Evolutionary conservation across 1,140 invertebrate species (phyloP), one percentile per base, ranked within the genome.

Genomic region (Dreissena polymorpha): DNA sequence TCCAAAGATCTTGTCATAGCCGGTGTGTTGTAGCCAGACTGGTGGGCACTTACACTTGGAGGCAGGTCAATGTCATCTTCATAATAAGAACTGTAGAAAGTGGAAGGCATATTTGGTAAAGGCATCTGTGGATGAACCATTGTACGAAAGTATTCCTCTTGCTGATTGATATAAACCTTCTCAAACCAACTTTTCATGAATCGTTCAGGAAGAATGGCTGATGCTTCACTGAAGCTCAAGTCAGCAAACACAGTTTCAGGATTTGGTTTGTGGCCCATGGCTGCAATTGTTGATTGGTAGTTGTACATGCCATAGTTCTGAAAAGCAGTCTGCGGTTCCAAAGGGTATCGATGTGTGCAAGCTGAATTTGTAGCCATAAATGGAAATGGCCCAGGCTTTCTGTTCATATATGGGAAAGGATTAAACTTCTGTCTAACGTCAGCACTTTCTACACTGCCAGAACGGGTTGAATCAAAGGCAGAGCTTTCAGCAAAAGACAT

Each of bases 161-260:
- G 74, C n/a, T 89, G 86, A 23, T 87, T 80, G 53, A 83, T 75
- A 3, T 85, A 53, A 18, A 91, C 76, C 81, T 92, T 92, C 13
- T 86, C 80, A 51, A 86, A 88, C 91, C 90, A 92, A 72, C 90
- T 90, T 25, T 81, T 81, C 0, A 88, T 71, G 85, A 92, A 92
- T 18, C 91, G 70, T 63, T 91, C 90, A 18, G 91, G 91, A 13
- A 92, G 81, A 84, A 90, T 90, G 25, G 85, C 86, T 0, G 88
- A 83, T 2, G 84, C 82, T 25, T 84, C 88, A 2, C 78, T 84
- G 77, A 91, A 91, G 0, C 91, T 90, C 25, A 92, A 71, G 77
- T 86, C 87, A 76, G 86, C 86, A 16, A 92, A 80, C n/a, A 91
- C 76, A 25, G 86, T 76, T 53, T 92, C 91, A 27, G 88, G 84